These are phyloP conservation scores for Vidua macroura DNA, from an alignment of 2,113 vertebrate species.

Conservation along the genomic window DNA sequence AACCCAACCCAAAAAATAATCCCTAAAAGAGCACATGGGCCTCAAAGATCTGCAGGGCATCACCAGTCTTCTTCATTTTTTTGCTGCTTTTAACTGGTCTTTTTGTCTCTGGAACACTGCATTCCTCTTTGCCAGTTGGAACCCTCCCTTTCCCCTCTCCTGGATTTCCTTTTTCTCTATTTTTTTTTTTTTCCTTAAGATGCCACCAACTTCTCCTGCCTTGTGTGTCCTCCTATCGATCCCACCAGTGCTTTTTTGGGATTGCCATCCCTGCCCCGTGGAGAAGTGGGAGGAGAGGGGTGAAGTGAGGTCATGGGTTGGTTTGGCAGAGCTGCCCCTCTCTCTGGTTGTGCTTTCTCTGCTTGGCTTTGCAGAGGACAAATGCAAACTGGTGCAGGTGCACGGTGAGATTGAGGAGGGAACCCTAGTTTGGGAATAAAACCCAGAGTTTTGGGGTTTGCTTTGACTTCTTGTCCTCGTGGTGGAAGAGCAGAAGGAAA, in stretches of 20 bases:
- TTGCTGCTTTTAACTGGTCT: conserved; percentile 40
- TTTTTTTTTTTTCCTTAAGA: neutral
- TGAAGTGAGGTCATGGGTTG: neutral
- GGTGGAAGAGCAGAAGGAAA: neutral
- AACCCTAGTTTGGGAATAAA: neutral
- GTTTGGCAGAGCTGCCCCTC: neutral
- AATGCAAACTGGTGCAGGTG: neutral
- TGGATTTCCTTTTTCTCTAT: neutral
- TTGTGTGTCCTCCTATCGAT: neutral
- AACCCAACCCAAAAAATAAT: neutral
- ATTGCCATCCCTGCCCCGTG: neutral
- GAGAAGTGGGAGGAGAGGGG: neutral
- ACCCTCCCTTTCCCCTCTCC: neutral
- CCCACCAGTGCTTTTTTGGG: conserved; percentile 15
- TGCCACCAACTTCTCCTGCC: neutral
- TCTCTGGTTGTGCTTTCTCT: neutral
- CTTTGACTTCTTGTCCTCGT: neutral
- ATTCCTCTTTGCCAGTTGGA: neutral
- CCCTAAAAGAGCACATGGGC: neutral
- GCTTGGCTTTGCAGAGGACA: neutral
- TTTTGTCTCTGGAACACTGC: neutral
- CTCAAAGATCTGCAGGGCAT: neutral
- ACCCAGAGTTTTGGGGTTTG: neutral
- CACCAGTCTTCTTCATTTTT: neutral
- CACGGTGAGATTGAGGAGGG: neutral